Evolutionary conservation across 2,888 invertebrate genomes (phyloP), one percentile per base, ranked within the genome.

Genomic region (Ariolimax columbianus): DNA sequence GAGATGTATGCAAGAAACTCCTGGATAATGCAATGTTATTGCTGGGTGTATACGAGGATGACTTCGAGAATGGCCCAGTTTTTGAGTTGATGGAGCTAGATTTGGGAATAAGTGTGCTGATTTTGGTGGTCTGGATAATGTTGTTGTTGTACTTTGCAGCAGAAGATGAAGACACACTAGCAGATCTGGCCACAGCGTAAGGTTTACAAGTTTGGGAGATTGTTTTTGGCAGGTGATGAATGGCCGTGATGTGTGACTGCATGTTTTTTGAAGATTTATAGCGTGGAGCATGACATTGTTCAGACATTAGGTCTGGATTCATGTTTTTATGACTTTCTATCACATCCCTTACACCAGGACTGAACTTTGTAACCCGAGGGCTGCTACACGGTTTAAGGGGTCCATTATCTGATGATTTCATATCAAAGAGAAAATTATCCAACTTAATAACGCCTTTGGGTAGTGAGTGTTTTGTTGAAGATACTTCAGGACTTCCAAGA

Each of bases 31-130:
- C 77, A 55, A 85, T 77, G 59, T 85, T 85, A 36, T 82, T 68
- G 40, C n/a, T 79, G 43, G 85, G 40, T 19, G 85, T 82, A 55
- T 85, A 85, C 9, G 85, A 66, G 40, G 78, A 85, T 33, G 68
- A 40, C n/a, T 85, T 82, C 2, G 77, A 26, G 77, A 70, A 85
- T n/a, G 55, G 26, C 17, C 82, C 66, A 40, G 73, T n/a, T 47
- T 82, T 85, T 70, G 85, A 82, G 7, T 70, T 33, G 51, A 82
- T 59, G 17, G 82, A 85, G 40, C 36, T 85, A 19, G 85, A 85
- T 51, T 82, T 85, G 30, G 85, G 85, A 19, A 85, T 85, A 17
- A 85, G 78, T 3, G 85, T 85, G 77, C 82, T 85, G 68, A 85
- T 85, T 51, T 85, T 85, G 4, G 85, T 85, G 2, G 85, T 85